A percentile compares a stretch with the other conserved stretches of the same genome.
Evolutionary conservation across 2,888 invertebrate genomes (phyloP).

Genomic region (Conus canariensis): DNA sequence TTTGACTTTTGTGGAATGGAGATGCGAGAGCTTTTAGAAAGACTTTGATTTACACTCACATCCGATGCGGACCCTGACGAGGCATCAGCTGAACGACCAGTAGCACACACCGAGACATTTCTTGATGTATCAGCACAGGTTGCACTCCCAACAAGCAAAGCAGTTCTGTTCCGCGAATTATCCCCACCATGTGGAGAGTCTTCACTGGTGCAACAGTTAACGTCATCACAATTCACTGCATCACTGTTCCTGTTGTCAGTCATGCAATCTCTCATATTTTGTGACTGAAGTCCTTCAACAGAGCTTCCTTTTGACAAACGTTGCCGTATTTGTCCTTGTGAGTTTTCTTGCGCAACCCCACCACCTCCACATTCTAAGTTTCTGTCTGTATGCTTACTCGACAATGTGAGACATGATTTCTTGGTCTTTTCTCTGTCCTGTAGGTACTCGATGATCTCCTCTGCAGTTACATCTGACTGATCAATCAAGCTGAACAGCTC

Average conservation of each 20-base stretch:
- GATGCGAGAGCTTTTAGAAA: background rate
- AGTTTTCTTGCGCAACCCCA: background rate
- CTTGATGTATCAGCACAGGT: background rate
- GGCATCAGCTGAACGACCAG: background rate
- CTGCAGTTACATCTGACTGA: background rate
- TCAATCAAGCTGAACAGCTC: constrained; percentile 3
- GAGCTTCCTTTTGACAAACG: background rate
- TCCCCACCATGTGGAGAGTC: background rate
- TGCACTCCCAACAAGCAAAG: background rate
- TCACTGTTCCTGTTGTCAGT: background rate
- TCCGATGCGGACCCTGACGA: background rate
- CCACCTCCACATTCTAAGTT: too few species aligned
- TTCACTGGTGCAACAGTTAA: background rate
- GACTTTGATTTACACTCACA: background rate
- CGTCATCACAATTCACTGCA: background rate
- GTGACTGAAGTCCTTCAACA: background rate
- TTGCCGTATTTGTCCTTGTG: background rate
- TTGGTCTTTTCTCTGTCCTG: background rate
- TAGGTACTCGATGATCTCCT: constrained; percentile 16
- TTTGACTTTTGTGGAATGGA: background rate
- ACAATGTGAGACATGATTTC: background rate
- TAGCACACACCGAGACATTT: background rate
- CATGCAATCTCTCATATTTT: background rate
- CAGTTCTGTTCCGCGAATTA: background rate
- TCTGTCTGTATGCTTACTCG: too few species aligned